Conservation (phyloP, 2,113 vertebrate genomes). For the Ochotona princeps region DNA sequence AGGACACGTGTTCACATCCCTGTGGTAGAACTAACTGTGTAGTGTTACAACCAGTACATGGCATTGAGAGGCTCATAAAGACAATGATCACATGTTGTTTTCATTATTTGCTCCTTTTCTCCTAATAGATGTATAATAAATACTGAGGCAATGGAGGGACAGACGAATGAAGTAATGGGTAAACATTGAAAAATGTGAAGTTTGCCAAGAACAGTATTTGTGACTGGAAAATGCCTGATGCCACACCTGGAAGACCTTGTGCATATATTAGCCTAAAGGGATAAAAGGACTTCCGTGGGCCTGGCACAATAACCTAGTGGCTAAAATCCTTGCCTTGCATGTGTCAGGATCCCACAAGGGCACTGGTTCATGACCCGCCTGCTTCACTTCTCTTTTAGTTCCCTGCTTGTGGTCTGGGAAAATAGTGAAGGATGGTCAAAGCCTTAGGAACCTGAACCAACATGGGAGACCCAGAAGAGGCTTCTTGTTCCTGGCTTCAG, state of each 20-base stretch:
- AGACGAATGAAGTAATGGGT: background rate
- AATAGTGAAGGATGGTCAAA: no score
- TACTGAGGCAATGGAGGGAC: background rate
- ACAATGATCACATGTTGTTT: background rate
- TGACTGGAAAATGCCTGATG: background rate
- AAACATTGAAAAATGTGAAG: background rate
- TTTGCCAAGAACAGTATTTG: background rate
- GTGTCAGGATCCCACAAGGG: no score
- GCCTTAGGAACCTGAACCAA: no score
- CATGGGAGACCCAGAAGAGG: no score
- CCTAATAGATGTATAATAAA: background rate
- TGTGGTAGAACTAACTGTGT: background rate
- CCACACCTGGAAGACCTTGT: background rate
- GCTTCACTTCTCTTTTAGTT: no score
- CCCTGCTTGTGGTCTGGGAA: no score
- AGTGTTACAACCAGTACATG: background rate
- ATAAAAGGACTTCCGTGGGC: no score
- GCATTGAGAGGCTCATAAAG: background rate
- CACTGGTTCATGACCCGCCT: no score
- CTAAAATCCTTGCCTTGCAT: no score
- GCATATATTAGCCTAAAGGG: background rate
- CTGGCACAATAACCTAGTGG: no score
- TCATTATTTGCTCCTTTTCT: background rate
- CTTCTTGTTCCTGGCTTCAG: no score
- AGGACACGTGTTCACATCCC: background rate